These are phyloP conservation scores for Cepphus grylle DNA, from an alignment of 2,113 vertebrate species.

Conservation along the genomic window DNA sequence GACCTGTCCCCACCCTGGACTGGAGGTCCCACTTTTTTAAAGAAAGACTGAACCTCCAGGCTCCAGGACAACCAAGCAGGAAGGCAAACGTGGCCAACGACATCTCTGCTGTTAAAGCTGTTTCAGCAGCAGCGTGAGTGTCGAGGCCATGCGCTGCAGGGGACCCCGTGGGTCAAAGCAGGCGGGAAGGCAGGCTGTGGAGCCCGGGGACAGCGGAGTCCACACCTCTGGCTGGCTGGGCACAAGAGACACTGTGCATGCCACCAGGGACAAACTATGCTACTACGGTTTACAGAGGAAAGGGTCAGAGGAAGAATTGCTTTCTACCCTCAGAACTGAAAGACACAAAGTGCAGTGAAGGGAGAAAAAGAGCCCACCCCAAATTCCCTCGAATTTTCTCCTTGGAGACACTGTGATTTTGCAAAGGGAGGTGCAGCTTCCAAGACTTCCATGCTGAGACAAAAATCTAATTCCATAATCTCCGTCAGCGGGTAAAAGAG, in stretches of 20 bases:
- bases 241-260: neutral
- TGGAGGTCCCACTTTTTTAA: neutral
- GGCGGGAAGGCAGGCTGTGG: neutral
- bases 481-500: neutral
- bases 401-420: neutral
- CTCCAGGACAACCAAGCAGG: neutral
- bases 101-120: neutral
- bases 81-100: rapidly evolving
- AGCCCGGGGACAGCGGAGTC: neutral
- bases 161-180: neutral
- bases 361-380: neutral
- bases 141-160: rapidly evolving
- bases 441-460: neutral
- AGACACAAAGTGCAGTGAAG: neutral
- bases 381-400: neutral
- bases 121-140: neutral
- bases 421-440: neutral
- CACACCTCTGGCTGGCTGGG: neutral
- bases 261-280: neutral
- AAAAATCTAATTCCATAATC: neutral
- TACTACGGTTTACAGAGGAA: neutral
- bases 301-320: neutral
- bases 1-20: neutral
- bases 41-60: neutral
- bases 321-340: neutral